Conservation (phyloP, 2,797 vertebrate genomes). For the Crax fasciolata region DNA sequence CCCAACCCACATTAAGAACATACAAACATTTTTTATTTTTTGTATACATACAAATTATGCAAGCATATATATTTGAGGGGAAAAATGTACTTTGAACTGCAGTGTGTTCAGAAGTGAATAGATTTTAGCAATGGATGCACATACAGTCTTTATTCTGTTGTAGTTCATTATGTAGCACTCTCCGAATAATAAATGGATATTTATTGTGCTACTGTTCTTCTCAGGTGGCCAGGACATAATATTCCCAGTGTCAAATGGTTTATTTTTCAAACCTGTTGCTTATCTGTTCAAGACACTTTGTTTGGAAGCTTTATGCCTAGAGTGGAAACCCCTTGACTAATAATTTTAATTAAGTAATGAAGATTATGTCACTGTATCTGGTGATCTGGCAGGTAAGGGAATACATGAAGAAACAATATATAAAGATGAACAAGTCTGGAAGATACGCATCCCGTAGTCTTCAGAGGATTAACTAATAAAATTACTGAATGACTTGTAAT, state of each 20-base stretch:
- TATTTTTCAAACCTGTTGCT: conserved; percentile 39
- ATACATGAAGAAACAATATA: conserved; percentile 42
- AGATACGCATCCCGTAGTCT: conserved; percentile 38
- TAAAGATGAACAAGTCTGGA: conserved; percentile 38
- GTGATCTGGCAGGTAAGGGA: conserved; percentile 56
- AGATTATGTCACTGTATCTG: conserved; percentile 52
- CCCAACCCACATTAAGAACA: neutral
- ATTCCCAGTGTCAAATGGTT: neutral
- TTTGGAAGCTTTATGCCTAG: neutral
- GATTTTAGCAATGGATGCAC: neutral
- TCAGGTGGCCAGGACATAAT: neutral
- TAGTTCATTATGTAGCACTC: neutral
- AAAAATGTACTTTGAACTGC: conserved; percentile 11
- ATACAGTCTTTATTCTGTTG: neutral
- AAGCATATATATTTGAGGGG: neutral
- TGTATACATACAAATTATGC: neutral
- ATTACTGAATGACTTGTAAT: conserved; percentile 62
- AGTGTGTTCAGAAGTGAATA: conserved; percentile 3
- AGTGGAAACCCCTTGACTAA: conserved; percentile 40
- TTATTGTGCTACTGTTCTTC: neutral
- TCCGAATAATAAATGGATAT: neutral
- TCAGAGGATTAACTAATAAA: conserved; percentile 63
- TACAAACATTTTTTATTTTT: neutral
- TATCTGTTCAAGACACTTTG: neutral
- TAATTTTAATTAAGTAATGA: conserved; percentile 67